Base-by-base conservation (phyloP, 2,888 invertebrate genomes). In the Stenotaenia linearis region DNA sequence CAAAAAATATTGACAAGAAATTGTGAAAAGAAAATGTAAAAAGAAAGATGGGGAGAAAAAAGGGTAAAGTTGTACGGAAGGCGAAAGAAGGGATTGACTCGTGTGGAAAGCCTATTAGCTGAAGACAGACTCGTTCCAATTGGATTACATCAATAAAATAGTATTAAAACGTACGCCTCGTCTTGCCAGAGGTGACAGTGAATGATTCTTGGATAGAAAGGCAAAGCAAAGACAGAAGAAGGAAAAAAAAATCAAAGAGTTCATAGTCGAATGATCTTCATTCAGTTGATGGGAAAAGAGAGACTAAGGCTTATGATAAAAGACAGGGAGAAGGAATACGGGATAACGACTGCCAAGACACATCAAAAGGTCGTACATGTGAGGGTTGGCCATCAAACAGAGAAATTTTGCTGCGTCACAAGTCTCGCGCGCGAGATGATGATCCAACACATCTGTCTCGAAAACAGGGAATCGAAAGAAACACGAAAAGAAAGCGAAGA, bases 81-180 rank as follows among this genome's bases (percentile, higher is more conserved):
- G n/a, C 18, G 21, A 56, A 56, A 21, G 56, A 56, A 18, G 56
- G 23, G 56, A 56, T 56, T 56, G 56, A 56, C 56, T 56, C 56
- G 21, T 56, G 56, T 23, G 56, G 23, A 56, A 56, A 56, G 56
- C 56, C 56, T 56, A 56, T 56, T 56, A 56, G 56, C 56, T 18
- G 56, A 56, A 56, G 21, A 56, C 56, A 56, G 56, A 56, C 56
- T 56, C 56, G 18, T 56, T 56, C 56, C 56, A 56, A 56, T 56
- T 56, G 56, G 56, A 56, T 56, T 56, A 56, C 56, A 56, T 56
- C 56, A 56, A 56, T 18, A 56, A 56, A 56, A 56, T 56, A 56
- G 56, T 56, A 56, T 56, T 56, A 56, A 56, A 56, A 21, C 56
- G 23, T 56, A 56, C 56, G 21, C 21, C 56, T 56, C 56, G 23